Evolutionary conservation across 2,113 vertebrate species (phyloP).

Genomic region (Phycodurus eques): DNA sequence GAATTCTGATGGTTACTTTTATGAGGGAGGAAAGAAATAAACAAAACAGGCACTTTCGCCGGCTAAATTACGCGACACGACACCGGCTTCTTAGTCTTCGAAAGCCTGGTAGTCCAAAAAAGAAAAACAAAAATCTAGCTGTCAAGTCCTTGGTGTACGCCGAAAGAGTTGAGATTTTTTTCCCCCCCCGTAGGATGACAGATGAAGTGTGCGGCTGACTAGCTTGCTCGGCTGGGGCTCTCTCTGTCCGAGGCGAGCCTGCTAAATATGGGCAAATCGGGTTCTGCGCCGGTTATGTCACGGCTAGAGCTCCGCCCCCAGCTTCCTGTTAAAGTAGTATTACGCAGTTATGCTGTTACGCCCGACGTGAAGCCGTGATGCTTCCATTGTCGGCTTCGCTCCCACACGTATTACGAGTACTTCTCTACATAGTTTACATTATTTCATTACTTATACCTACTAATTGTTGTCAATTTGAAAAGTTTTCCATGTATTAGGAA

Average conservation of each 20-base stretch:
- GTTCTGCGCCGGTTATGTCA: conserved; percentile 54
- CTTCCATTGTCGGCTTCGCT: background rate
- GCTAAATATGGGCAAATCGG: conserved; percentile 78
- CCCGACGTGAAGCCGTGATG: background rate
- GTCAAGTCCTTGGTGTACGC: conserved; percentile 30
- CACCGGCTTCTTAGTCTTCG: conserved; percentile 24
- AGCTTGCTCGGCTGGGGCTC: conserved; percentile 30
- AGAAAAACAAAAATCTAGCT: conserved; percentile 6
- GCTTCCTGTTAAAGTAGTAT: background rate
- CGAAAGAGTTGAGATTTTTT: conserved; percentile 32
- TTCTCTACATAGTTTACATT: background rate
- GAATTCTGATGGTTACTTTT: conserved; percentile 57
- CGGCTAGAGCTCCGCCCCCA: background rate
- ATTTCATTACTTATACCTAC: background rate
- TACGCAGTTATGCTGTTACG: background rate
- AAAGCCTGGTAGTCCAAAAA: background rate
- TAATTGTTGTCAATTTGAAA: background rate
- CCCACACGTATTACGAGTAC: background rate
- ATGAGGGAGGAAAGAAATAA: background rate
- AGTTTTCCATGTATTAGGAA: background rate
- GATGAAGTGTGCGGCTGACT: conserved; percentile 51
- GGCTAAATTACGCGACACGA: conserved; percentile 10
- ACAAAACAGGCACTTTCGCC: background rate
- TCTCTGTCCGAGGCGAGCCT: conserved; percentile 38
- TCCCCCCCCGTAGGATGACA: conserved; percentile 40